These are phyloP conservation scores for Oxyteleia sp. DNA, from an alignment of 2,888 invertebrate species.

Conservation along the genomic window DNA sequence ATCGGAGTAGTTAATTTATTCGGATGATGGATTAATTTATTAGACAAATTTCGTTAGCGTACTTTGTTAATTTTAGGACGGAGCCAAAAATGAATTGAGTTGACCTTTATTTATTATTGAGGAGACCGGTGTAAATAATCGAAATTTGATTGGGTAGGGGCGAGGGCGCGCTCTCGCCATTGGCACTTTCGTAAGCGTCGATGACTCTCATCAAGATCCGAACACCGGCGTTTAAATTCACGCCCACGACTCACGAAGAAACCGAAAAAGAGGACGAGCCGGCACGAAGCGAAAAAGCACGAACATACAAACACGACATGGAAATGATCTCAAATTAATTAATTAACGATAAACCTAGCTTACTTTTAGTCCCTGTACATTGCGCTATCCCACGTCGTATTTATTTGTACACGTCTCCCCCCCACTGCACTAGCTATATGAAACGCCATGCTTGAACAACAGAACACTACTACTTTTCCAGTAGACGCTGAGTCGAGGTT, in stretches of 20 bases:
- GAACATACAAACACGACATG: constrained; percentile 75
- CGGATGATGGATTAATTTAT: constrained; percentile 47
- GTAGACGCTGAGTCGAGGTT: constrained; percentile 49
- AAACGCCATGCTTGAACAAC: constrained; percentile 74
- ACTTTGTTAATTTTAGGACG: constrained; percentile 52
- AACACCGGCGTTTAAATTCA: constrained; percentile 56
- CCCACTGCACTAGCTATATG: constrained; percentile 73
- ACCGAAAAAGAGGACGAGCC: constrained; percentile 35
- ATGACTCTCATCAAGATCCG: constrained; percentile 63
- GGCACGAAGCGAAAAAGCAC: constrained; percentile 33
- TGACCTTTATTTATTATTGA: constrained; percentile 42
- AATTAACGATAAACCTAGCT: constrained; percentile 81
- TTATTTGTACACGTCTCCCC: constrained; percentile 81
- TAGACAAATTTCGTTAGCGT: constrained; percentile 49
- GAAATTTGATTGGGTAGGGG: constrained; percentile 22
- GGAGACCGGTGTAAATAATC: constrained; percentile 49
- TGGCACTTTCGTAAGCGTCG: constrained; percentile 53
- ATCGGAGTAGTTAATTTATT: constrained; percentile 58
- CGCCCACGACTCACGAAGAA: constrained; percentile 46
- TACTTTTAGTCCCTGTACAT: constrained; percentile 84
- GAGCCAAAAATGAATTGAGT: constrained; percentile 57
- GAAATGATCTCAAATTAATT: constrained; percentile 86
- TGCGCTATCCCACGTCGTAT: constrained; percentile 85
- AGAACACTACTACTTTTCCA: constrained; percentile 79
- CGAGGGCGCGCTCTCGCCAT: constrained; percentile 11